Evolutionary conservation across 2,888 invertebrate species (phyloP), one percentile per base, ranked within the genome.

Genomic region (Boloria euphrosyne): DNA sequence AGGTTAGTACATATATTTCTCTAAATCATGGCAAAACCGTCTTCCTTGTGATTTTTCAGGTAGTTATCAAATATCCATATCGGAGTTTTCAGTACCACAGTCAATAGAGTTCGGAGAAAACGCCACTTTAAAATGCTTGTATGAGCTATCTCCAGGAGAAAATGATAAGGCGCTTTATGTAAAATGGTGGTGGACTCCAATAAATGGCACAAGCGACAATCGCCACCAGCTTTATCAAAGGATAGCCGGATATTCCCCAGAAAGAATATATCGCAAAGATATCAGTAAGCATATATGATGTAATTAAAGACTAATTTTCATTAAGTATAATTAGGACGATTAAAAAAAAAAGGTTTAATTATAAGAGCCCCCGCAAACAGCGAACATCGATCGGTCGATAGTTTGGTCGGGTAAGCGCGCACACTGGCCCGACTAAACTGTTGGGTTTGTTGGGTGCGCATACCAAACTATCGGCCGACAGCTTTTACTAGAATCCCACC

Each of bases 111-210:
- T 74, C 0, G 90, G 87, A 0, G 74, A 78, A 13, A 75, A 81
- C 63, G 85, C 79, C 0, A 80, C 81, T 62, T 74, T 90, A 50
- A 78, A 74, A 49, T 90, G 90, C 69, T 73, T 70, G 52, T 84
- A 82, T 74, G 75, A 77, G 4, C 62, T 84, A 52, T 69, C 49
- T 7, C 69, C 68, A 6, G 70, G 70, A 10, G 83, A 82, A 65
- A 67, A 76, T 0, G 79, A 80, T 7, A 71, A 70, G 14, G 76
- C 68, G 0, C 67, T 84, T 46, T 82, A 77, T 67, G 79, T 89
- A 44, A 90, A 90, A 69, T 91, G 90, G 90, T 90, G 87, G 87
- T 83, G 82, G 81, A 83, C 78, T 38, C 82, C 85, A 14, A 59
- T 71, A 7, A 73, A 80, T 22, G 72, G 73, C 10, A 68, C 74